A percentile compares a stretch with the other conserved stretches of the same genome.
These are phyloP conservation scores for Ruditapes philippinarum DNA, from an alignment of 1,140 invertebrate genomes.

Conservation along the genomic window DNA sequence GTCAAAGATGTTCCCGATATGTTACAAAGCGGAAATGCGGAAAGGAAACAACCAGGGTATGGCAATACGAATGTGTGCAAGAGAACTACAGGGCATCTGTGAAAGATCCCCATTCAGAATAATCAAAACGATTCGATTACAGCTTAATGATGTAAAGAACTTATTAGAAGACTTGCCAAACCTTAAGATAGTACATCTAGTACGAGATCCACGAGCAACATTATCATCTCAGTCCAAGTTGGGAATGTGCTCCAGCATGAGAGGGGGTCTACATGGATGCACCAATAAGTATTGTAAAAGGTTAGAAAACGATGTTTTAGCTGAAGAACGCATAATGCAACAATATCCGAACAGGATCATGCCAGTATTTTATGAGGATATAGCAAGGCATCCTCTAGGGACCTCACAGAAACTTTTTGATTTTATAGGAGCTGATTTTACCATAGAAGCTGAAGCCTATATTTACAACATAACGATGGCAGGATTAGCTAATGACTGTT, in stretches of 20 bases:
- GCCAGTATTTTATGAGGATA: slow-evolving; percentile 54
- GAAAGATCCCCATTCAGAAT: slow-evolving; percentile 28
- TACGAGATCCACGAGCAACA: slow-evolving; percentile 58
- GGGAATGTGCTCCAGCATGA: neutral
- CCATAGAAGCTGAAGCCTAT: slow-evolving; percentile 1
- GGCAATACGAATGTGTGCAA: neutral
- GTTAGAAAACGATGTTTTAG: slow-evolving; percentile 47
- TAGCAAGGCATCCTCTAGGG: slow-evolving; percentile 40
- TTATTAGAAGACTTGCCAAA: slow-evolving; percentile 54
- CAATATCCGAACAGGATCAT: slow-evolving; percentile 15
- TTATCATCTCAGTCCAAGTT: slow-evolving; percentile 17
- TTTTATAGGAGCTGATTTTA: slow-evolving; percentile 55
- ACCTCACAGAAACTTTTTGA: slow-evolving; percentile 35
- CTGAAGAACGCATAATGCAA: neutral
- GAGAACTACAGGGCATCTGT: slow-evolving; percentile 33
- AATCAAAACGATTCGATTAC: slow-evolving; percentile 51
- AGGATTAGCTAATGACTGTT: neutral
- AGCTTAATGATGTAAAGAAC: neutral
- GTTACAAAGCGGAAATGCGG: neutral
- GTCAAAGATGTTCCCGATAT: slow-evolving; percentile 12
- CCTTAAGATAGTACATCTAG: slow-evolving; percentile 53
- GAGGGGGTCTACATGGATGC: slow-evolving; percentile 13
- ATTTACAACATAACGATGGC: slow-evolving; percentile 56
- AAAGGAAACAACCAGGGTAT: neutral
- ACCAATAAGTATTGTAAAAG: slow-evolving; percentile 36